Evolutionary conservation across 1,140 invertebrate species (phyloP).

Genomic region (Anastatus disparis): DNA sequence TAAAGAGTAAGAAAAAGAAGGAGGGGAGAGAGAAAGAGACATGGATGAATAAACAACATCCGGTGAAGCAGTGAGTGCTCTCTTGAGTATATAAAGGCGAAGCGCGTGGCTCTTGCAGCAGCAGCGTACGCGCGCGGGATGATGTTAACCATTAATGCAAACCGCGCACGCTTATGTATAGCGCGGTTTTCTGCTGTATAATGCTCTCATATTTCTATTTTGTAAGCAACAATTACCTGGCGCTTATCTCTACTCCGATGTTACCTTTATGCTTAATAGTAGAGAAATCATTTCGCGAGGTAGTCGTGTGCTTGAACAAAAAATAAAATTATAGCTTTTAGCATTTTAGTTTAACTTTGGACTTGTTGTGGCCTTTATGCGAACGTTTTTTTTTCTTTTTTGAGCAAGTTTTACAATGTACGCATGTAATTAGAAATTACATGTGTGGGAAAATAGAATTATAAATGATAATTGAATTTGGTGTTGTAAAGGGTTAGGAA

Average conservation of each 20-base stretch:
- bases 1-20: not conserved
- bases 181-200: not conserved
- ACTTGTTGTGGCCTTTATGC: too few relatives aligned
- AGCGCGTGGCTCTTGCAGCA: not conserved
- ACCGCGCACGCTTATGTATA: too few relatives aligned
- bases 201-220: not conserved
- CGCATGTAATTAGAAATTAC: too few relatives aligned
- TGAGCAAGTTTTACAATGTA: too few relatives aligned
- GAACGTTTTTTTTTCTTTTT: too few relatives aligned
- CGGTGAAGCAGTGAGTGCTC: conserved; percentile 39
- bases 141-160: too few relatives aligned
- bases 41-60: conserved; percentile 48
- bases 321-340: too few relatives aligned
- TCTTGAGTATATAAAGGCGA: not conserved
- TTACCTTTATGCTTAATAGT: conserved; percentile 44
- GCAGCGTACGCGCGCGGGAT: not conserved
- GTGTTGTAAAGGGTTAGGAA: too few relatives aligned
- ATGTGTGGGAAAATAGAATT: too few relatives aligned
- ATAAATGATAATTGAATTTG: too few relatives aligned
- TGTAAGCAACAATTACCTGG: conserved; percentile 48
- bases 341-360: too few relatives aligned
- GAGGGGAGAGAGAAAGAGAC: conserved; percentile 22
- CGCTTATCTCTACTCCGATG: conserved; percentile 52
- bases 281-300: not conserved
- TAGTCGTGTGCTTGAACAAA: too few relatives aligned